Base-by-base conservation (phyloP, 2,888 invertebrate species). In the Cactoblastis cactorum region DNA sequence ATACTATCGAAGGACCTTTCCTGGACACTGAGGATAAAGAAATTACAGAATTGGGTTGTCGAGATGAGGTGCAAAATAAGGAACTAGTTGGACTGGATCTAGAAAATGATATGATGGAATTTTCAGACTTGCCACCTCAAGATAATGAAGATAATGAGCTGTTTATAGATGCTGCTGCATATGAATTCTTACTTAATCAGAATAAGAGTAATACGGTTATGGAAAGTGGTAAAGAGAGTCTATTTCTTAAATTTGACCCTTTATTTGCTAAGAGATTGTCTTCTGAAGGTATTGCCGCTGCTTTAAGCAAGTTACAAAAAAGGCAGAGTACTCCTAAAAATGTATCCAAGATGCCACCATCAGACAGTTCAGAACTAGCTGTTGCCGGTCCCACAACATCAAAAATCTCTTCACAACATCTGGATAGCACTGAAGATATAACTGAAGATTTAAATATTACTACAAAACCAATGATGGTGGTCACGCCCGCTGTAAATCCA, bases 201-300 rank as follows among this genome's bases (percentile, higher is more conserved):
- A 88, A 88, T 57, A 72, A 80, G 57, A 67, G 65, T 38, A 81
- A 80, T 61, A 66, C 77, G 5, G 79, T 85, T 24, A 61, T 69
- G 2, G 84, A 89, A 34, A 85, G 82, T 56, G 89, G 88, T 2
- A 89, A 87, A 73, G 89, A 89, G 67, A 89, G 89, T 54, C 67
- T 89, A 41, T 89, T 89, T 55, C 63, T 89, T 3, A 89, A 89
- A 60, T 89, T 89, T 54, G 89, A 89, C 65, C 89, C 89, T 12
- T 67, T 89, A 37, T 89, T 85, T 61, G 80, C 88, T 4, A 81
- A 80, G 57, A 73, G 79, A 61, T 69, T 83, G 49, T 83, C 87
- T 3, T 75, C 81, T 4, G 81, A 77, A 53, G 77, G 84, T 34
- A 74, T 81, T 12, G 59, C 79, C 32, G 75, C 83, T 49, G 76